Evolutionary conservation across 2,797 vertebrate genomes (phyloP).

Genomic region (Crenuchus spilurus): DNA sequence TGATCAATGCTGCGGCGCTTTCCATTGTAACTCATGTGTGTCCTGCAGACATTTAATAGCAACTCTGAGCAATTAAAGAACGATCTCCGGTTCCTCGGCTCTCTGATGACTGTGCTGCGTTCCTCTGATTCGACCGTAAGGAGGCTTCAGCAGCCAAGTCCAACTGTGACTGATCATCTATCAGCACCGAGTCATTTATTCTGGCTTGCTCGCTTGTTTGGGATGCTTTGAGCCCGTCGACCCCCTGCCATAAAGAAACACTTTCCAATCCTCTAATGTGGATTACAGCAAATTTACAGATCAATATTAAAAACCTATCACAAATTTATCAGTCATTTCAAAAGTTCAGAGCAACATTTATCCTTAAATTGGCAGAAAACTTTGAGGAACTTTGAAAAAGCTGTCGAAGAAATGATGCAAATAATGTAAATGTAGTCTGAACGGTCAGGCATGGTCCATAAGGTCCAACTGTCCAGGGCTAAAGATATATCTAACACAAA

Average conservation of each 20-base stretch:
- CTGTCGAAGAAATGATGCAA: not conserved
- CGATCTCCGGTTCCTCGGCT: slow-evolving; percentile 40
- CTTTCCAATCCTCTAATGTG: too few species aligned
- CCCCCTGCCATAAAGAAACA: slow-evolving; percentile 38
- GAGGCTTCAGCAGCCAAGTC: slow-evolving; percentile 23
- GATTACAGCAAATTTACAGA: too few species aligned
- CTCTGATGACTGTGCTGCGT: slow-evolving; percentile 21
- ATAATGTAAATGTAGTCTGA: not conserved
- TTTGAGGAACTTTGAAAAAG: too few species aligned
- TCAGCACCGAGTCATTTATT: slow-evolving; percentile 38
- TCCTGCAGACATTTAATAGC: slow-evolving; percentile 53
- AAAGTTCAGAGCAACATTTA: slow-evolving; percentile 12
- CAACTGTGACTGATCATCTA: slow-evolving; percentile 41
- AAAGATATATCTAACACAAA: too few species aligned
- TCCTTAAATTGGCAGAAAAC: not conserved
- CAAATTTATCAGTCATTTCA: slow-evolving; percentile 19
- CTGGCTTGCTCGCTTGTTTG: slow-evolving; percentile 25
- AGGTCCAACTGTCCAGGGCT: too few species aligned
- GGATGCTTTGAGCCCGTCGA: slow-evolving; percentile 22
- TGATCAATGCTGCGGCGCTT: slow-evolving; percentile 36
- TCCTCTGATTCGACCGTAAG: slow-evolving; percentile 27
- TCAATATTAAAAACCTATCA: not conserved
- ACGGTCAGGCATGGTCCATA: not conserved
- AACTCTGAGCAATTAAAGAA: slow-evolving; percentile 50
- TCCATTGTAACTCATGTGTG: slow-evolving; percentile 33